phyloP scores from a whole-genome alignment of 2,113 vertebrate genomes.

The Symphodus melops region DNA sequence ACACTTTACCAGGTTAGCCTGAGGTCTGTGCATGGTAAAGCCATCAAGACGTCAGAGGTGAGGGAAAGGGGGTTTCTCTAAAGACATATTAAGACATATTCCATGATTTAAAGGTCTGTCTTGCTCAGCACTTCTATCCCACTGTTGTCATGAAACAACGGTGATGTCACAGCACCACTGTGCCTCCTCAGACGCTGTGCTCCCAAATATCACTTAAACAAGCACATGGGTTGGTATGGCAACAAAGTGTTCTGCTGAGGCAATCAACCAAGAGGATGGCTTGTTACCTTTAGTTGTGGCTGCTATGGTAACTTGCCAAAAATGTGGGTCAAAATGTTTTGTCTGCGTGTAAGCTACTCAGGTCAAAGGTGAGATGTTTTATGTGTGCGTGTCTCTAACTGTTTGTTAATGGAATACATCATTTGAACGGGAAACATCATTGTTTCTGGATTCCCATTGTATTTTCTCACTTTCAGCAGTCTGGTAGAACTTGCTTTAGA shows the following conservation, averaged over 20 bases:
- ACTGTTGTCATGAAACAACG: conserved; percentile 72
- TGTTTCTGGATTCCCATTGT: conserved; percentile 27
- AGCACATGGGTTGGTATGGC: conserved; percentile 55
- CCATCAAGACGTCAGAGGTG: conserved; percentile 71
- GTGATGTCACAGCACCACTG: conserved; percentile 72
- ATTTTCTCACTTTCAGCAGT: conserved; percentile 22
- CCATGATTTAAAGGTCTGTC: conserved; percentile 71
- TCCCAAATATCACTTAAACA: conserved; percentile 67
- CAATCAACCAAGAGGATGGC: conserved; percentile 21
- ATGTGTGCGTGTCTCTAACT: background rate
- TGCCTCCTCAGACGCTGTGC: conserved; percentile 35
- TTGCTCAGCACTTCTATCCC: conserved; percentile 69
- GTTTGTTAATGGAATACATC: background rate
- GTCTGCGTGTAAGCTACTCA: conserved; percentile 25
- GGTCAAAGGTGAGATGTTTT: conserved; percentile 44
- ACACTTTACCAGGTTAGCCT: conserved; percentile 49
- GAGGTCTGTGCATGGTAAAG: conserved; percentile 76
- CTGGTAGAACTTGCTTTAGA: conserved; percentile 59
- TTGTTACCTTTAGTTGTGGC: conserved; percentile 14
- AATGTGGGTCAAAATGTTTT: conserved; percentile 13
- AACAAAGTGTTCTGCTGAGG: conserved; percentile 46
- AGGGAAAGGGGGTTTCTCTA: conserved; percentile 59
- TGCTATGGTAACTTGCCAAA: conserved; percentile 38
- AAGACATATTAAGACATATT: conserved; percentile 76
- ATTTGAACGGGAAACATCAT: conserved; percentile 37